phyloP scores from a whole-genome alignment of 2,797 vertebrate genomes.

The Syncerus caffer region DNA sequence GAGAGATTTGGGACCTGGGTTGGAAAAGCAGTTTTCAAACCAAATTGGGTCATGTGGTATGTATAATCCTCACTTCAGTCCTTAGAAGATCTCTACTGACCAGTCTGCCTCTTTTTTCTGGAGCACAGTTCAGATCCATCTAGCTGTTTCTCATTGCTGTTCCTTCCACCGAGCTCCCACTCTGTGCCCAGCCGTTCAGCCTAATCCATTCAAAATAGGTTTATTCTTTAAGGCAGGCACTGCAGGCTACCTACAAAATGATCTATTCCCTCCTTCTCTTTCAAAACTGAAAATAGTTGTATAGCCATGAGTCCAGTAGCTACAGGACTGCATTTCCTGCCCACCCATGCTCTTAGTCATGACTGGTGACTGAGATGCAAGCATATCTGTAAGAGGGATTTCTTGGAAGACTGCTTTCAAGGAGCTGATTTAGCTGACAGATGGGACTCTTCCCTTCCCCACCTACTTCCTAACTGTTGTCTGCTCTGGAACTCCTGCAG shows the following conservation, averaged over 20 bases:
- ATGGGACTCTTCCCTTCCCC: background rate
- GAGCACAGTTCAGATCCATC: background rate
- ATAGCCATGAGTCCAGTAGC: background rate
- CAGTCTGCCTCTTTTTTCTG: background rate
- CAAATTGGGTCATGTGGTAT: too few relatives aligned
- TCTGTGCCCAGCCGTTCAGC: background rate
- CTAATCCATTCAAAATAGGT: background rate
- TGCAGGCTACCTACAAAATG: background rate
- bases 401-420: too few relatives aligned
- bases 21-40: too few relatives aligned
- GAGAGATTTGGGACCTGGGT: too few relatives aligned
- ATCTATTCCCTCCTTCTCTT: background rate
- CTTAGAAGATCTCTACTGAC: background rate
- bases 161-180: background rate
- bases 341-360: background rate
- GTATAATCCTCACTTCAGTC: too few relatives aligned
- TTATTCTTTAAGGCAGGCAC: background rate
- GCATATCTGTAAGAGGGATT: too few relatives aligned
- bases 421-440: background rate
- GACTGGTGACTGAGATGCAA: too few relatives aligned
- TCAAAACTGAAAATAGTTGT: background rate
- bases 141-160: background rate
- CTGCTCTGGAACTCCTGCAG: background rate
- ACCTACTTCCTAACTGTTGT: background rate
- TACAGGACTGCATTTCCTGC: background rate